A percentile compares a stretch with the other conserved stretches of the same genome.
phyloP scores from a whole-genome alignment of 2,888 invertebrate species.

The Polymixis flavicincta region DNA sequence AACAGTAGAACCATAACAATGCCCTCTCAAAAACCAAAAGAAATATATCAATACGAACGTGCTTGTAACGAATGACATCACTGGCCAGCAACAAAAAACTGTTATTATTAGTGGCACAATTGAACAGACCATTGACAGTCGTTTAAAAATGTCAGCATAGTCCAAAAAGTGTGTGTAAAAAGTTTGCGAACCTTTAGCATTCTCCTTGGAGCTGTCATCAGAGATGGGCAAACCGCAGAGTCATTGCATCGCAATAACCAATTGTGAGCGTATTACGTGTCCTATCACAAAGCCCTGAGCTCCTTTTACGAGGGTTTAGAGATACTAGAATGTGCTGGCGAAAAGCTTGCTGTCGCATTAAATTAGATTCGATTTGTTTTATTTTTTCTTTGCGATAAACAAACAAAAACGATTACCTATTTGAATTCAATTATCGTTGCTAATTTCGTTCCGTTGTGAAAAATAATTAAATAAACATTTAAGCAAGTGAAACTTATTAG shows the following conservation, averaged over 20 bases:
- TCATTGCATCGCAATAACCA: slow-evolving; percentile 91
- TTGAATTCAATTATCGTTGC: not conserved
- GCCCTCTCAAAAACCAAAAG: slow-evolving; percentile 6
- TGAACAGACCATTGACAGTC: slow-evolving; percentile 43
- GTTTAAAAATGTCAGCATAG: slow-evolving; percentile 52
- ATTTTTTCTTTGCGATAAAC: not conserved
- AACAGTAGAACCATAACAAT: slow-evolving; percentile 25
- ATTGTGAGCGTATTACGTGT: slow-evolving; percentile 90
- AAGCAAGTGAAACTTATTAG: not conserved
- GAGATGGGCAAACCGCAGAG: slow-evolving; percentile 85
- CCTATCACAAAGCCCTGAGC: slow-evolving; percentile 87
- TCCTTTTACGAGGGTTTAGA: slow-evolving; percentile 72
- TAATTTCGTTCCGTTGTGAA: not conserved
- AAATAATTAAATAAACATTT: not conserved
- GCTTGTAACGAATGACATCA: slow-evolving; percentile 41
- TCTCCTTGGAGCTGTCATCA: slow-evolving; percentile 80
- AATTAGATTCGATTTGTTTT: not conserved
- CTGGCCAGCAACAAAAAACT: slow-evolving; percentile 20
- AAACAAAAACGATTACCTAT: not conserved
- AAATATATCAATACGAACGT: slow-evolving; percentile 43
- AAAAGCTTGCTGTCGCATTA: not conserved
- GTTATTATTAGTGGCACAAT: slow-evolving; percentile 48
- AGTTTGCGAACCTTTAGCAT: slow-evolving; percentile 76
- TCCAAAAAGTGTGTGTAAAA: slow-evolving; percentile 65
- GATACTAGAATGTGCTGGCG: slow-evolving; percentile 67